Conservation (phyloP, 2,113 vertebrate species). For the Pangasianodon hypophthalmus region DNA sequence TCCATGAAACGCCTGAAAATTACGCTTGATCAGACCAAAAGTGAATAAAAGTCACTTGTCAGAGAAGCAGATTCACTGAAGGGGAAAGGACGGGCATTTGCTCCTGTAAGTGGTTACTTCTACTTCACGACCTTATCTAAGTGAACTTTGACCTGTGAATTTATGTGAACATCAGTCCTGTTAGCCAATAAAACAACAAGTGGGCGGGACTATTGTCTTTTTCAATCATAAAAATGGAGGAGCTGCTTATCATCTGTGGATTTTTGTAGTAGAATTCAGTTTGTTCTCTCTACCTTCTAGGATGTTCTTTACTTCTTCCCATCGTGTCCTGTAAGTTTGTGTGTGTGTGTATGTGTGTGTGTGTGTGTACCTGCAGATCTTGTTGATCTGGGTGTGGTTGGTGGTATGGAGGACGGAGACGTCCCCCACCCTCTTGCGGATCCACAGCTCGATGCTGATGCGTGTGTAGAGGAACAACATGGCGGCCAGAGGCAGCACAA, state of each 20-base stretch:
- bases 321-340: background rate
- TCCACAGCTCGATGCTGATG: slow-evolving; percentile 79
- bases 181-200: background rate
- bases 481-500: slow-evolving; percentile 75
- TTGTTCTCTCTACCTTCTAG: background rate
- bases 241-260: background rate
- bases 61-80: too few relatives aligned
- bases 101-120: background rate
- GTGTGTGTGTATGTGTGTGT: slow-evolving; percentile 5
- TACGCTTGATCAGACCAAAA: background rate
- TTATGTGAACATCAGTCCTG: background rate
- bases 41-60: too few relatives aligned
- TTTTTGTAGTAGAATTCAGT: background rate
- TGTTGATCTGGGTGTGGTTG: slow-evolving; percentile 78
- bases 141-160: background rate
- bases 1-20: too few relatives aligned
- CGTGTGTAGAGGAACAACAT: slow-evolving; percentile 80
- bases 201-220: background rate
- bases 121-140: background rate
- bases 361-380: slow-evolving; percentile 74
- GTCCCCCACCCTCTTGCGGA: slow-evolving; percentile 79
- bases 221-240: background rate
- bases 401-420: slow-evolving; percentile 76
- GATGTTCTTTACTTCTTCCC: background rate
- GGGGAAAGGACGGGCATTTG: too few relatives aligned